These are phyloP conservation scores for Mixornis gularis DNA, from an alignment of 2,113 vertebrate species.

Conservation along the genomic window DNA sequence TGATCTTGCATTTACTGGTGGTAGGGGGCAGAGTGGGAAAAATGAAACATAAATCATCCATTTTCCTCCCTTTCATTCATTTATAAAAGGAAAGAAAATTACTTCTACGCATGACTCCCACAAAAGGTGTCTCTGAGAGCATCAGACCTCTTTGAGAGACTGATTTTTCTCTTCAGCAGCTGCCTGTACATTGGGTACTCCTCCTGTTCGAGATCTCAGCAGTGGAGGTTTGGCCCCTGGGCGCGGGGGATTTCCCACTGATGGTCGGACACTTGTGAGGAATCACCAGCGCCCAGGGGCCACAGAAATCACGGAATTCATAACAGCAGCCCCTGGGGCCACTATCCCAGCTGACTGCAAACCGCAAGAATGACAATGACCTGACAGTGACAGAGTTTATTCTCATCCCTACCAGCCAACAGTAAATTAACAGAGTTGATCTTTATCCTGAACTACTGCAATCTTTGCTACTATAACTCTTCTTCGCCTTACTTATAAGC, in stretches of 20 bases:
- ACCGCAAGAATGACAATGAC: not conserved
- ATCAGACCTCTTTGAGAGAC: not conserved
- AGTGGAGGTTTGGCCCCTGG: not conserved
- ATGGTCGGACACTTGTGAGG: fast-evolving
- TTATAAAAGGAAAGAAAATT: not conserved
- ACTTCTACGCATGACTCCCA: not conserved
- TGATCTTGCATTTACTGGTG: not conserved
- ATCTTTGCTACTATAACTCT: not conserved
- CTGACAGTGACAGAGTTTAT: not conserved
- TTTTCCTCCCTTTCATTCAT: not conserved
- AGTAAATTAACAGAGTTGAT: not conserved
- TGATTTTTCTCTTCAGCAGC: not conserved
- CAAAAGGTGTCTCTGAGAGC: not conserved
- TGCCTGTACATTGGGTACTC: not conserved
- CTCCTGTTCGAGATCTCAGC: not conserved
- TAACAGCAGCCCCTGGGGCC: not conserved
- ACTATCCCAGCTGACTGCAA: not conserved
- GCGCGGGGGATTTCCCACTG: not conserved
- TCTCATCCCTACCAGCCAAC: not conserved
- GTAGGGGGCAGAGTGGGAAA: fast-evolving
- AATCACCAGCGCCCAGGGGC: fast-evolving
- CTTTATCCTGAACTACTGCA: not conserved
- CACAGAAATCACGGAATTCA: not conserved
- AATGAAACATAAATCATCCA: not conserved
- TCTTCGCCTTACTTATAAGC: not conserved